These are phyloP conservation scores for Autographa gamma DNA, from an alignment of 2,888 invertebrate species.

Conservation along the genomic window DNA sequence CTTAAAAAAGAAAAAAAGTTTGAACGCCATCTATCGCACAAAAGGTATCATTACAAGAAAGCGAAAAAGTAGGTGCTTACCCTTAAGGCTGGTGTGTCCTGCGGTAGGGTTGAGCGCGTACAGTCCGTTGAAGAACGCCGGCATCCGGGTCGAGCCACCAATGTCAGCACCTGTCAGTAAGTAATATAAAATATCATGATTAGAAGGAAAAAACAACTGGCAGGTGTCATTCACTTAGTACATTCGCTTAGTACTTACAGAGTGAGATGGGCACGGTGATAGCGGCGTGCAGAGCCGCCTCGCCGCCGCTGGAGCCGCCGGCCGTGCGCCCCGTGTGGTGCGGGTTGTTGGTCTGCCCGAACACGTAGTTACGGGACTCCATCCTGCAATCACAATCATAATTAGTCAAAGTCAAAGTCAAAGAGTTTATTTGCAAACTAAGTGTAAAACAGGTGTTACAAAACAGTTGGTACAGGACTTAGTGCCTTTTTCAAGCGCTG, in stretches of 20 bases:
- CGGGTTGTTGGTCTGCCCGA: constrained; percentile 97
- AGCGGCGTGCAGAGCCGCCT: constrained; percentile 93
- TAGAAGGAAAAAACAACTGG: too few species aligned
- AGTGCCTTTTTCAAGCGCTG: too few species aligned
- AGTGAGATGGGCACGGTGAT: constrained; percentile 95
- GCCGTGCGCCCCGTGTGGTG: constrained; percentile 95
- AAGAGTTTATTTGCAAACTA: too few species aligned
- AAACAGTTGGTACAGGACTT: too few species aligned
- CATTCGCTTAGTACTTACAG: too few species aligned
- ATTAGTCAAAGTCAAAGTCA: too few species aligned
- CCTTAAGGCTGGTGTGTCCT: constrained; percentile 87
- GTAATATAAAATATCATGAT: not conserved
- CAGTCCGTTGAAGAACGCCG: constrained; percentile 96
- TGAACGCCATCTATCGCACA: too few species aligned
- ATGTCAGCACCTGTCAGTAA: constrained; percentile 93
- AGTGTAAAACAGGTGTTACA: too few species aligned
- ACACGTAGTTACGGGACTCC: constrained; percentile 96
- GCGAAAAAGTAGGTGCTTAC: constrained; percentile 50
- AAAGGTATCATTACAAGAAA: too few species aligned
- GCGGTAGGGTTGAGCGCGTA: constrained; percentile 95
- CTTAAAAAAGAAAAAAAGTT: too few species aligned
- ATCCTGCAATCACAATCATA: constrained; percentile 78
- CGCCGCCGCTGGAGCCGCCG: constrained; percentile 98
- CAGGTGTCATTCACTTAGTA: too few species aligned
- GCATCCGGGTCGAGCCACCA: constrained; percentile 98